Evolutionary conservation across 1,140 invertebrate species (phyloP).

Genomic region (Orius insidiosus): DNA sequence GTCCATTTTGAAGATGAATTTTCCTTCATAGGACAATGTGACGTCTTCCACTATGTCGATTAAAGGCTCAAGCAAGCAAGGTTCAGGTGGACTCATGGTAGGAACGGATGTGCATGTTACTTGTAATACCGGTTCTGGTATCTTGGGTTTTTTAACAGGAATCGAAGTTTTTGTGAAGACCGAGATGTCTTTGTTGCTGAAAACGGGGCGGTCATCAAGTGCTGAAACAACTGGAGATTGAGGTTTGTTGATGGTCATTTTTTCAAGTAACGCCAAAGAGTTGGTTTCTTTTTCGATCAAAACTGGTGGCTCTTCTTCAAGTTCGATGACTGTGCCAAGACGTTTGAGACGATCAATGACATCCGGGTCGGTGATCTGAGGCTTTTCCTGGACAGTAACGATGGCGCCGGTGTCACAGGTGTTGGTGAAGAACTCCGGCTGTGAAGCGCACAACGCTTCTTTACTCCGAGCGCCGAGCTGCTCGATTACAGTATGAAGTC

Average conservation of each 20-base stretch:
- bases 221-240: constrained; percentile 6
- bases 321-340: constrained; percentile 19
- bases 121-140: not conserved
- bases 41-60: constrained; percentile 11
- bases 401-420: not conserved
- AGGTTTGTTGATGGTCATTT: constrained; percentile 8
- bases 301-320: constrained; percentile 12
- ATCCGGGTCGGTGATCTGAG: not conserved
- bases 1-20: constrained; percentile 9
- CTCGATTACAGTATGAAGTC: too few relatives aligned
- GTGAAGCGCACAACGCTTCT: too few relatives aligned
- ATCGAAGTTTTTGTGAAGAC: constrained; percentile 2
- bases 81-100: too few relatives aligned
- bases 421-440: not conserved
- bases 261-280: constrained; percentile 8
- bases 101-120: too few relatives aligned
- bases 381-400: not conserved
- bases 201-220: constrained; percentile 2
- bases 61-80: constrained; percentile 6
- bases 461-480: too few relatives aligned
- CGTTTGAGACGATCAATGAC: constrained; percentile 19
- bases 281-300: not conserved
- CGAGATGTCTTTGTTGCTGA: constrained; percentile 3
- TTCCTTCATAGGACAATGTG: constrained; percentile 5
- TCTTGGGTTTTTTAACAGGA: not conserved